A percentile compares a stretch with the other conserved stretches of the same genome.
phyloP scores from a whole-genome alignment of 2,888 invertebrate genomes.

The Globia sparganii region DNA sequence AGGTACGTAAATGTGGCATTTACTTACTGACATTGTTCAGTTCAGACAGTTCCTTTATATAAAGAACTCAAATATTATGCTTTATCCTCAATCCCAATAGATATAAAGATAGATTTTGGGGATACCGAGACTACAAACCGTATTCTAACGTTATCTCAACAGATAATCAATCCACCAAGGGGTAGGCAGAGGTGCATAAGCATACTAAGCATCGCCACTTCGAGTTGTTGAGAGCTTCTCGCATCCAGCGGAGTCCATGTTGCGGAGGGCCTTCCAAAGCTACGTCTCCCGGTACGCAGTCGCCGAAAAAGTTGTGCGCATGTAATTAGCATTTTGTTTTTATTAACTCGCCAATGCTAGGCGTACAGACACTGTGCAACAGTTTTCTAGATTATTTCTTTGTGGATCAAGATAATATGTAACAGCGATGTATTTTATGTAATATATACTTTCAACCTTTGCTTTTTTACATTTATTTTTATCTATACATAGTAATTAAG shows the following conservation, averaged over 20 bases:
- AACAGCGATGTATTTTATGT: background rate
- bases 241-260: background rate
- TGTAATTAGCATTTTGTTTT: background rate
- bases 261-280: background rate
- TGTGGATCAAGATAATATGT: background rate
- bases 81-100: background rate
- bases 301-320: background rate
- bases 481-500: background rate
- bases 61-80: slow-evolving; percentile 16
- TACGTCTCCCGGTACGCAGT: background rate
- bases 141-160: slow-evolving; percentile 7
- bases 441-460: background rate
- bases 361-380: background rate
- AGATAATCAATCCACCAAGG: slow-evolving; percentile 20
- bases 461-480: background rate
- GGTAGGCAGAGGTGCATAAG: background rate
- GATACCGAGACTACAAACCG: background rate
- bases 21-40: background rate
- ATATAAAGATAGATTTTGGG: background rate
- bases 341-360: background rate
- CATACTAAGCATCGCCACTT: background rate
- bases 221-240: background rate
- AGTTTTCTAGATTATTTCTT: background rate
- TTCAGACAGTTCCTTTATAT: background rate
- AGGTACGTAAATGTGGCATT: background rate